Evolutionary conservation across 1,140 invertebrate genomes (phyloP).

Genomic region (Ceratitis capitata): DNA sequence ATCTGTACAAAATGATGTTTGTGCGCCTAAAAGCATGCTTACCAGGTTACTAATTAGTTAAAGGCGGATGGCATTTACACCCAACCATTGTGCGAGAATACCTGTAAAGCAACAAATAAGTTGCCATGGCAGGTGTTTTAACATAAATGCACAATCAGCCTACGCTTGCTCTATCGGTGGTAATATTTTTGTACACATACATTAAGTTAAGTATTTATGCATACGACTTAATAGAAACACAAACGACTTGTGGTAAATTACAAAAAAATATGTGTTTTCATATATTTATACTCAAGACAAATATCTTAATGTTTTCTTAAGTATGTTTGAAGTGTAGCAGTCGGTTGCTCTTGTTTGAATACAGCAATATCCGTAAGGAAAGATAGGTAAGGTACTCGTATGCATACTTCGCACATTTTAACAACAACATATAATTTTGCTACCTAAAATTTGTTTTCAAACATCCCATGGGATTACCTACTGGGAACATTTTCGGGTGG

Average conservation of each 20-base stretch:
- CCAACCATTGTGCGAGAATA: background rate
- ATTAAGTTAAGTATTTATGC: background rate
- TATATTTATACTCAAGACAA: background rate
- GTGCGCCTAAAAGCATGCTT: background rate
- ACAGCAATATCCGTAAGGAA: too few species aligned
- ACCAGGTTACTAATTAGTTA: background rate
- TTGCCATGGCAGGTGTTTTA: background rate
- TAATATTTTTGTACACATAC: background rate
- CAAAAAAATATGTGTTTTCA: background rate
- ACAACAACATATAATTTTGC: too few species aligned
- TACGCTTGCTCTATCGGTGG: background rate
- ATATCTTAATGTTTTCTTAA: too few species aligned
- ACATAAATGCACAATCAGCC: background rate
- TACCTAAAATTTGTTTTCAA: too few species aligned
- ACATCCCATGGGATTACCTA: too few species aligned
- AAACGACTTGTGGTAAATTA: background rate
- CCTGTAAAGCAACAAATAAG: background rate
- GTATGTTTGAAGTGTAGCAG: too few species aligned
- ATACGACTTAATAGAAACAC: background rate
- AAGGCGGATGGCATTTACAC: background rate
- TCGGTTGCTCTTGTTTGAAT: too few species aligned
- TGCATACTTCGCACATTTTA: too few species aligned
- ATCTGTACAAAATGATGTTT: background rate
- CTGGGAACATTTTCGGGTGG: too few species aligned
- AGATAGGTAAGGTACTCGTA: too few species aligned